A percentile compares a stretch with the other conserved stretches of the same genome.
Evolutionary conservation across 2,113 vertebrate species (phyloP).

Genomic region (Megalops atlanticus): DNA sequence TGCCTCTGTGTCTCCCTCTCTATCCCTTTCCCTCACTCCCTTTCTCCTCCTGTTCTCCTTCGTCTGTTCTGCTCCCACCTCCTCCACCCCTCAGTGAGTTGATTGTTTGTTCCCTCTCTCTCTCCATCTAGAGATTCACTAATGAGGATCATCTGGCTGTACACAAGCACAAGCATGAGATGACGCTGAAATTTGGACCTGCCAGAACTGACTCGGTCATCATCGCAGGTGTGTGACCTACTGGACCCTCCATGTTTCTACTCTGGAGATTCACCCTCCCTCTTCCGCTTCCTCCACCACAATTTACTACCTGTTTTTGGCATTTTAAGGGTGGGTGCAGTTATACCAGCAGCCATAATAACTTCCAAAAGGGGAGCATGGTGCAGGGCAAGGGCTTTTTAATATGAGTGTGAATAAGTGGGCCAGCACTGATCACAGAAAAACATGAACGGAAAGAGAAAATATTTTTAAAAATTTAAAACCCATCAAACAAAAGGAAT

Average conservation of each 20-base stretch:
- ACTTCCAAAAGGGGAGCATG: too few species aligned
- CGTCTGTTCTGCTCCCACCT: background rate
- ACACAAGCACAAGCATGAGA: conserved; percentile 98
- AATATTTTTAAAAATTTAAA: too few species aligned
- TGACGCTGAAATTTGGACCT: conserved; percentile 96
- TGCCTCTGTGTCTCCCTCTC: background rate
- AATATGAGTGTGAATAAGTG: too few species aligned
- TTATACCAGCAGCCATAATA: too few species aligned
- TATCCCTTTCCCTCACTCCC: conserved; percentile 22
- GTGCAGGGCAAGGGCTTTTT: too few species aligned
- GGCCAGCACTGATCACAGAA: too few species aligned
- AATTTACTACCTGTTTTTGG: too few species aligned
- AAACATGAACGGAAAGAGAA: too few species aligned
- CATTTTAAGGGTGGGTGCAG: too few species aligned
- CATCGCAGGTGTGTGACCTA: conserved; percentile 83
- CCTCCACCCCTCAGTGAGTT: background rate
- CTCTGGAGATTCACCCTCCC: background rate
- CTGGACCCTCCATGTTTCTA: background rate
- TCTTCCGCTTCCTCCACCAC: too few species aligned
- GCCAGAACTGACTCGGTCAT: conserved; percentile 94
- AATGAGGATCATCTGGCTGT: conserved; percentile 98
- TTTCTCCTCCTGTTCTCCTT: background rate
- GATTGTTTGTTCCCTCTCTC: conserved; percentile 2
- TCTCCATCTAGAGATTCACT: conserved; percentile 85
- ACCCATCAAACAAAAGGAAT: too few species aligned